A percentile compares a stretch with the other conserved stretches of the same genome.
Evolutionary conservation across 1,140 invertebrate species (phyloP).

Genomic region (Bombus waltoni): DNA sequence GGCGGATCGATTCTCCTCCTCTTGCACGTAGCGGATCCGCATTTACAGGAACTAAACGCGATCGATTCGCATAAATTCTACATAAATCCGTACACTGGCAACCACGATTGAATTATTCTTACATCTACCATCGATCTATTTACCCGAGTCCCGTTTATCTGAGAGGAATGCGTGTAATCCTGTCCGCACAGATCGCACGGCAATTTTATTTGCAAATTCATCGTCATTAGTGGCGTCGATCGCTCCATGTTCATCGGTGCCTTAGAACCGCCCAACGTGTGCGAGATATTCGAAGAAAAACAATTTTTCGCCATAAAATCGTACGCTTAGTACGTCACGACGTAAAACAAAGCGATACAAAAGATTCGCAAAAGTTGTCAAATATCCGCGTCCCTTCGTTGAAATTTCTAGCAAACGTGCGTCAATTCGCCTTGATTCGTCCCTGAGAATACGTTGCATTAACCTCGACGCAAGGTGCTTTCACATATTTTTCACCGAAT

Average conservation of each 20-base stretch:
- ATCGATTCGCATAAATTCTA: slow-evolving; percentile 25
- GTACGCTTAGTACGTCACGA: no score
- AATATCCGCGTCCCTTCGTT: not conserved
- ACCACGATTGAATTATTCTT: slow-evolving; percentile 31
- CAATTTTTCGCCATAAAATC: not conserved
- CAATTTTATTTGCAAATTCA: slow-evolving; percentile 15
- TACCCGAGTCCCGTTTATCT: not conserved
- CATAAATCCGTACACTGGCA: slow-evolving; percentile 10
- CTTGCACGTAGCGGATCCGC: not conserved
- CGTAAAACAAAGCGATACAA: not conserved
- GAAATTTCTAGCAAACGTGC: not conserved
- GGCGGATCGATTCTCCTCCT: not conserved
- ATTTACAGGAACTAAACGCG: not conserved
- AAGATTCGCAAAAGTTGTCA: not conserved
- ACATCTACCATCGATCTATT: slow-evolving; percentile 33
- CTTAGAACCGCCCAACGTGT: not conserved
- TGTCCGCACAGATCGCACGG: not conserved
- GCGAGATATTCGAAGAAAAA: not conserved
- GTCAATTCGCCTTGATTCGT: not conserved
- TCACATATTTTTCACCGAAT: not conserved
- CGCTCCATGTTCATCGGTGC: not conserved
- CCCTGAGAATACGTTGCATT: not conserved
- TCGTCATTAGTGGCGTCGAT: not conserved
- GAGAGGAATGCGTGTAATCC: not conserved
- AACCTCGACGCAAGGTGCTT: not conserved